These are phyloP conservation scores for Psylliodes chrysocephalus DNA, from an alignment of 2,888 invertebrate species.

Conservation along the genomic window DNA sequence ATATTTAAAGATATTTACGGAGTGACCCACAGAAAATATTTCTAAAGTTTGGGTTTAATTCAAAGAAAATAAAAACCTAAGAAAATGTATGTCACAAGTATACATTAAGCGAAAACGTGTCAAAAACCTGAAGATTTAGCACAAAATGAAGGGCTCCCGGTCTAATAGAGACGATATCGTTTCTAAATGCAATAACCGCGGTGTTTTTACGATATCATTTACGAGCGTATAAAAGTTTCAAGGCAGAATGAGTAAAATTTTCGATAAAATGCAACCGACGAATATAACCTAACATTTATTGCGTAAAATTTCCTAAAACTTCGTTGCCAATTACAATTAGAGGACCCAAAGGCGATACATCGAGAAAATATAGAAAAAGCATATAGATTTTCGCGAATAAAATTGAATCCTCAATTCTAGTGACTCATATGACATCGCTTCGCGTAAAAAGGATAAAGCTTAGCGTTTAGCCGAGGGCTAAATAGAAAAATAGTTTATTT, in stretches of 20 bases:
- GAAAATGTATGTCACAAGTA: no score
- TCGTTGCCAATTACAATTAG: conserved; percentile 34
- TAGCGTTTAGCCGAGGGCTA: background rate
- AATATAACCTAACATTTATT: conserved; percentile 33
- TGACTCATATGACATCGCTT: background rate
- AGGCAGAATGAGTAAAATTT: conserved; percentile 30
- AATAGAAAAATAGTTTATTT: conserved; percentile 13
- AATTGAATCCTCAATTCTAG: background rate
- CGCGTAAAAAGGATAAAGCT: conserved; percentile 6
- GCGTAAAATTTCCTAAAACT: conserved; percentile 24
- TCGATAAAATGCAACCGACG: conserved; percentile 32
- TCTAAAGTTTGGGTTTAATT: no score
- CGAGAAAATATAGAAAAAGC: conserved; percentile 5
- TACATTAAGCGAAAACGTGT: no score
- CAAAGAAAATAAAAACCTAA: no score
- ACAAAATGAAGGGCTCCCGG: background rate
- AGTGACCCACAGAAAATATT: no score
- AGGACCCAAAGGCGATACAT: background rate
- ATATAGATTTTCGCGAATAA: conserved; percentile 7
- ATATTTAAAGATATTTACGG: no score
- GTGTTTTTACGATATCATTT: conserved; percentile 32
- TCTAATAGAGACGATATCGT: conserved; percentile 11
- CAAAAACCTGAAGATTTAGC: no score
- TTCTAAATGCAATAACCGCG: conserved; percentile 13
- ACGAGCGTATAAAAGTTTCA: conserved; percentile 32